phyloP scores from a whole-genome alignment of 2,113 vertebrate species.

The Eleginops maclovinus region DNA sequence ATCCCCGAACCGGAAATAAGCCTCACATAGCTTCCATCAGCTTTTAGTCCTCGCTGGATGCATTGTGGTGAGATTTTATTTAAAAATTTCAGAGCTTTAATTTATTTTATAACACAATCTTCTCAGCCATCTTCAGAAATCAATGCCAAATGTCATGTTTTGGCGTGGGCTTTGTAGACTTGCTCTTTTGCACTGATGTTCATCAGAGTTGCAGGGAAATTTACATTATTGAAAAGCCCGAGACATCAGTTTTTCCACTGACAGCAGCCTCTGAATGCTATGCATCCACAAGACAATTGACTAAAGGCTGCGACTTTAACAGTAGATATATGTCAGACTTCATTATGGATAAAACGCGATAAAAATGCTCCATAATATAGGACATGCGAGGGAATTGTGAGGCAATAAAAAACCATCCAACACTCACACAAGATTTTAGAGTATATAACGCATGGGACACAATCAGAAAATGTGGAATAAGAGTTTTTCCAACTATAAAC shows the following conservation, averaged over 20 bases:
- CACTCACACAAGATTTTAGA: not conserved
- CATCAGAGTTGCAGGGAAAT: slow-evolving; percentile 19
- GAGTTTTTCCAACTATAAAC: not conserved
- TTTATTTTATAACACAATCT: not conserved
- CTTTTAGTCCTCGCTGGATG: slow-evolving; percentile 4
- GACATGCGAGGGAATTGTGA: not conserved
- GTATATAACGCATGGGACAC: not conserved
- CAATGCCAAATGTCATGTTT: slow-evolving; percentile 26
- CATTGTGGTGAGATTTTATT: not conserved
- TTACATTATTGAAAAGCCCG: not conserved
- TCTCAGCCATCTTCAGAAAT: slow-evolving; percentile 3
- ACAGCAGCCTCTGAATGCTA: slow-evolving; percentile 12
- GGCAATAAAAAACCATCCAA: not conserved
- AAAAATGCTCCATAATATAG: not conserved
- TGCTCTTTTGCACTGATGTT: slow-evolving; percentile 21
- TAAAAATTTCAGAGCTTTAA: not conserved
- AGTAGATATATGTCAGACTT: not conserved
- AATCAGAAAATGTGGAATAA: not conserved
- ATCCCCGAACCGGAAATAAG: not conserved
- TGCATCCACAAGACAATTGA: slow-evolving; percentile 2
- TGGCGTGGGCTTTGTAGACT: not conserved
- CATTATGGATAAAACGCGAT: not conserved
- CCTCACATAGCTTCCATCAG: not conserved
- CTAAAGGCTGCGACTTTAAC: not conserved
- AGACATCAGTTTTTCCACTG: slow-evolving; percentile 7